Conservation (phyloP, 92 coral and sea anemone genomes). For the Paramuricea clavata region DNA sequence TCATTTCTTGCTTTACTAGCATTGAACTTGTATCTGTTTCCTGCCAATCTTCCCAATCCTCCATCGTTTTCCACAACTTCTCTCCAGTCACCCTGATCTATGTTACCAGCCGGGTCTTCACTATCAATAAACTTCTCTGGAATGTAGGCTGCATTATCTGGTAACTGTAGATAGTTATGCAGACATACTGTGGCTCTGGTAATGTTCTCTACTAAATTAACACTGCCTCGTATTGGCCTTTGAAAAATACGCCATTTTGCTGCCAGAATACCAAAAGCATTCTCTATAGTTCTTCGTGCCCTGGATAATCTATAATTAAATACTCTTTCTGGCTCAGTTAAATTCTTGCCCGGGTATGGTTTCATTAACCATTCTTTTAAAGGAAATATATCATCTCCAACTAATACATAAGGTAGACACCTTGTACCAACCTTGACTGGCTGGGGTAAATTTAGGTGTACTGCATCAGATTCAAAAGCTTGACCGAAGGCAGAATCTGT, state of each 20-base stretch:
- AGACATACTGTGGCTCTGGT: slow-evolving; percentile 44
- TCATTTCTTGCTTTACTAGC: slow-evolving; percentile 31
- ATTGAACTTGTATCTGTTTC: slow-evolving; percentile 40
- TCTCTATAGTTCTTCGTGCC: not conserved
- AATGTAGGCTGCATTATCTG: slow-evolving; percentile 52
- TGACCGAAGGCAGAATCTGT: slow-evolving; percentile 52
- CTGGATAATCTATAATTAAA: slow-evolving; percentile 7
- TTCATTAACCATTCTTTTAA: slow-evolving; percentile 14
- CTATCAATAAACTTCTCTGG: slow-evolving; percentile 66
- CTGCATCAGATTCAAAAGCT: slow-evolving; percentile 43
- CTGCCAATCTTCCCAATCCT: slow-evolving; percentile 34
- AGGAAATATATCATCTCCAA: slow-evolving; percentile 66
- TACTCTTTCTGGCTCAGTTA: slow-evolving; percentile 6
- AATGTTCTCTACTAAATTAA: slow-evolving; percentile 26
- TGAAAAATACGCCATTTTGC: slow-evolving; percentile 19
- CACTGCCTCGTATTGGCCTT: slow-evolving; percentile 2
- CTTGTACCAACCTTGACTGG: slow-evolving; percentile 42
- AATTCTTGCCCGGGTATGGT: slow-evolving; percentile 9
- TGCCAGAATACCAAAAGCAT: not conserved
- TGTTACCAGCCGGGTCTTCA: slow-evolving; percentile 49
- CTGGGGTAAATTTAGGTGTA: slow-evolving; percentile 38
- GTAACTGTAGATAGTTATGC: slow-evolving; percentile 58
- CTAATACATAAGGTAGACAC: slow-evolving; percentile 55
- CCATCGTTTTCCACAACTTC: slow-evolving; percentile 30
- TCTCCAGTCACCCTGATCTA: slow-evolving; percentile 67